Conservation (phyloP, 2,888 invertebrate genomes). For the Eilema griseolum region DNA sequence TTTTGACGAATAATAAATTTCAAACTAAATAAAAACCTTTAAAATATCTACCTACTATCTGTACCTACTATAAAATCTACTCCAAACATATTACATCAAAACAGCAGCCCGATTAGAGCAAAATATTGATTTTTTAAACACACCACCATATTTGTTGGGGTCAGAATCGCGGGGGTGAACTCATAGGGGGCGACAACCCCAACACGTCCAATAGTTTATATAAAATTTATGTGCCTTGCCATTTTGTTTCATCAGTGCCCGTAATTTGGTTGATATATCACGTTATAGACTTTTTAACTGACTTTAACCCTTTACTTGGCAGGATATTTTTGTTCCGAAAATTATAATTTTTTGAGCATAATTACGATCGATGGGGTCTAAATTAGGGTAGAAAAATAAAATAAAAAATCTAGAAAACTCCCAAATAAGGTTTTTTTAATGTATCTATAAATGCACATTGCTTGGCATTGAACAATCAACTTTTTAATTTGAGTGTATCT, state of each 20-base stretch:
- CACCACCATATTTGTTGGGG: conserved; percentile 61
- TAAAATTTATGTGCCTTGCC: conserved; percentile 54
- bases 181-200: conserved; percentile 61
- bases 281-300: background rate
- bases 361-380: too few species aligned
- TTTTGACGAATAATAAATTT: too few species aligned
- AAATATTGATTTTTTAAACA: conserved; percentile 60
- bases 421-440: too few species aligned
- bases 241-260: conserved; percentile 30
- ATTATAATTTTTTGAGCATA: too few species aligned
- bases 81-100: conserved; percentile 9
- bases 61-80: background rate
- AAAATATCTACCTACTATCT: background rate
- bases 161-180: conserved; percentile 59
- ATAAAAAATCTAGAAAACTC: too few species aligned
- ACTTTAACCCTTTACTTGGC: too few species aligned
- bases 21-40: too few species aligned
- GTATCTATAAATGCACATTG: too few species aligned
- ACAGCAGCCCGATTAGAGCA: conserved; percentile 14
- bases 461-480: too few species aligned
- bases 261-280: background rate
- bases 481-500: too few species aligned
- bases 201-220: conserved; percentile 53
- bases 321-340: too few species aligned
- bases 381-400: too few species aligned